Percentiles rank a stretch among this genome's conserved stretches.
phyloP scores from a whole-genome alignment of 2,888 invertebrate genomes.

The Lepidocyrtoides sp. region DNA sequence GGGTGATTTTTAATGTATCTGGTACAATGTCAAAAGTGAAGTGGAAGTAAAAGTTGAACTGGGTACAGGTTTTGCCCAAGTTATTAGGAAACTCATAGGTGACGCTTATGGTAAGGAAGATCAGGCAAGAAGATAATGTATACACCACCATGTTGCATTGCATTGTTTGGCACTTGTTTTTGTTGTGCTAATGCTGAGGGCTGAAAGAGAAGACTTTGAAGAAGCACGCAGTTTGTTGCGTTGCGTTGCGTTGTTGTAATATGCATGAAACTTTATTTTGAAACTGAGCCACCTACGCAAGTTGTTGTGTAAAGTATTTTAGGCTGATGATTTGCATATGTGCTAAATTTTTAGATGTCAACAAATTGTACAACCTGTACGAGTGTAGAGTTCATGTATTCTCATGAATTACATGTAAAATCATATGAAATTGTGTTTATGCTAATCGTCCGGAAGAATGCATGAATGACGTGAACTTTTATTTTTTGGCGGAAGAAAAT shows the following conservation, averaged over 20 bases:
- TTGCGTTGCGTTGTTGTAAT: not conserved
- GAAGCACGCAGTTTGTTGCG: too few species aligned
- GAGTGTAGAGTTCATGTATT: conserved; percentile 50
- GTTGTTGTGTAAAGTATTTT: not conserved
- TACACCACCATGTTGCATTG: not conserved
- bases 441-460: not conserved
- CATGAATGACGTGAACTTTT: not conserved
- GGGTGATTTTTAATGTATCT: not conserved
- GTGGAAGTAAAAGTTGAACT: not conserved
- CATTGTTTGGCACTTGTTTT: too few species aligned
- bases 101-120: not conserved
- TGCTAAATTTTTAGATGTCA: conserved; percentile 37
- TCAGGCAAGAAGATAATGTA: too few species aligned
- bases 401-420: conserved; percentile 17
- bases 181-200: too few species aligned
- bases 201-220: too few species aligned
- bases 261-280: not conserved
- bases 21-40: not conserved
- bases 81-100: not conserved
- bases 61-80: not conserved
- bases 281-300: not conserved
- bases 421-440: not conserved
- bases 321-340: conserved; percentile 12
- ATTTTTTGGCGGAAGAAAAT: not conserved
- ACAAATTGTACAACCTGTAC: conserved; percentile 26